Percentiles rank a stretch among this genome's conserved stretches.
Evolutionary conservation across 2,888 invertebrate species (phyloP).

Genomic region (Cataglyphis cursor): DNA sequence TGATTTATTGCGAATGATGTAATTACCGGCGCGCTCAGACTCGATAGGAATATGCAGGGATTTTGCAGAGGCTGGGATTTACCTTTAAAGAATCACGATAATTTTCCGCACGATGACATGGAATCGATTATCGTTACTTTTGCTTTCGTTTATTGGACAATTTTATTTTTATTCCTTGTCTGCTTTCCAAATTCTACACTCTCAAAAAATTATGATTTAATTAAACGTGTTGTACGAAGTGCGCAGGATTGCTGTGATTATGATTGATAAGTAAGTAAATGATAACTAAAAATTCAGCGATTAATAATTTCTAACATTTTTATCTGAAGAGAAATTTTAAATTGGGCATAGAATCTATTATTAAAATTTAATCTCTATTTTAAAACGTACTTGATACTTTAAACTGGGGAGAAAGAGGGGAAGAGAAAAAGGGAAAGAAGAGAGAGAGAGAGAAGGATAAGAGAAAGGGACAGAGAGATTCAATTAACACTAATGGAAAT

Average conservation of each 20-base stretch:
- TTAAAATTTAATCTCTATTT: background rate
- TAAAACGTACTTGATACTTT: background rate
- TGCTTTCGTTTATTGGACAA: background rate
- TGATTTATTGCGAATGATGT: conserved; percentile 55
- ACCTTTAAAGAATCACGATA: background rate
- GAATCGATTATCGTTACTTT: background rate
- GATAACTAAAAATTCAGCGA: background rate
- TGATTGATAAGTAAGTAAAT: background rate
- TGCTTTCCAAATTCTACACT: background rate
- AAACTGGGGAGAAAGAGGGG: background rate
- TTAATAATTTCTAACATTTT: background rate
- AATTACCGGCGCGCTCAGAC: conserved; percentile 33
- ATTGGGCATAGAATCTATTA: background rate
- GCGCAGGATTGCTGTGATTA: background rate
- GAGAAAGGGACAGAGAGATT: background rate
- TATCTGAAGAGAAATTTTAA: background rate
- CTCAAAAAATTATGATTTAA: background rate
- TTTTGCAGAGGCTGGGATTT: conserved; percentile 14
- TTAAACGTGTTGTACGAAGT: background rate
- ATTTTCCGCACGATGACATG: conserved; percentile 6
- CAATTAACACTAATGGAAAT: background rate
- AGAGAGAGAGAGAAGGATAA: background rate
- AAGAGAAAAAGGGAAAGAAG: background rate
- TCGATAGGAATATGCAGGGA: background rate
- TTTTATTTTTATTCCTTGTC: background rate